Conservation (phyloP, 2,888 invertebrate species). For the Uloborus plumipes region DNA sequence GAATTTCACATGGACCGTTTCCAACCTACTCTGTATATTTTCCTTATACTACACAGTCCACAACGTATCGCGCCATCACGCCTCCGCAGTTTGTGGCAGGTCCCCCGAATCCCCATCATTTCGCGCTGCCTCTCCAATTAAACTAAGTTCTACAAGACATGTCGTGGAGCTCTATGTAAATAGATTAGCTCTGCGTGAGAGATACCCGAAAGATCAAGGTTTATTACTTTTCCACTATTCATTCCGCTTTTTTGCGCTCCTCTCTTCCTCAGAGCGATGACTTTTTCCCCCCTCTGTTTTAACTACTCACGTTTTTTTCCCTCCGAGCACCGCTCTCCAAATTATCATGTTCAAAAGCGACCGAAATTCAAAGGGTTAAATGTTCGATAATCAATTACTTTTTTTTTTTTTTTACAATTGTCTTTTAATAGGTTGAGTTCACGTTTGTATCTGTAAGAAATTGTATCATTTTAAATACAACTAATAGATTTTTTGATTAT, state of each 20-base stretch:
- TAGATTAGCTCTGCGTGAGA: slow-evolving; percentile 41
- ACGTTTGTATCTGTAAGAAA: neutral
- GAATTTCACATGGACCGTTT: no score
- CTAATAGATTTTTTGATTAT: no score
- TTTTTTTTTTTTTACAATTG: slow-evolving; percentile 22
- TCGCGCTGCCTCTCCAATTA: slow-evolving; percentile 43
- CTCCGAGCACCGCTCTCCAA: slow-evolving; percentile 7
- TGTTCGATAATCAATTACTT: slow-evolving; percentile 37
- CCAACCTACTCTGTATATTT: no score
- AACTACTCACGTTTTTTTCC: slow-evolving; percentile 6
- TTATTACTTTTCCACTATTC: slow-evolving; percentile 51
- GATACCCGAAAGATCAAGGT: slow-evolving; percentile 45
- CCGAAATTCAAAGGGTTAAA: slow-evolving; percentile 28
- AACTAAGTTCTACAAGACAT: slow-evolving; percentile 45
- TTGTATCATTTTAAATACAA: no score
- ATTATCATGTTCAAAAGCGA: slow-evolving; percentile 11
- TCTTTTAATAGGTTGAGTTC: slow-evolving; percentile 19
- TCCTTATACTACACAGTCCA: no score
- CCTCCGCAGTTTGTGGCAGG: neutral
- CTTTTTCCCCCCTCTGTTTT: neutral
- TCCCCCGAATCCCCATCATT: slow-evolving; percentile 2
- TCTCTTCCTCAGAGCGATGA: neutral
- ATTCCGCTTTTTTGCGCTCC: slow-evolving; percentile 1
- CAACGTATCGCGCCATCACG: no score
- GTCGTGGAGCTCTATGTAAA: slow-evolving; percentile 40